A percentile compares a stretch with the other conserved stretches of the same genome.
Conservation (phyloP, 2,797 vertebrate genomes). For the Cephalopachus bancanus region DNA sequence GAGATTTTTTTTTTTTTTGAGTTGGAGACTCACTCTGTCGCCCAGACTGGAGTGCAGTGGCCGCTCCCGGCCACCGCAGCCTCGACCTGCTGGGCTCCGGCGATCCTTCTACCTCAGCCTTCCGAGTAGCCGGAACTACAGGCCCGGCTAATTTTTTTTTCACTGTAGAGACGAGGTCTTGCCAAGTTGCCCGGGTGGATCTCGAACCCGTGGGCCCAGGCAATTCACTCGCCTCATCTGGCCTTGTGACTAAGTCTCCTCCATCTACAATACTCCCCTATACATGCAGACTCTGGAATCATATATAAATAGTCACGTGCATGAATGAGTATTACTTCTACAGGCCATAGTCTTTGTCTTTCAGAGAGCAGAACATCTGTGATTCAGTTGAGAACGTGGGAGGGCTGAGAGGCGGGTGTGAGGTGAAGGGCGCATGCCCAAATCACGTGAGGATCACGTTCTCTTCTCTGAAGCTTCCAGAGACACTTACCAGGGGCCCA, state of each 20-base stretch:
- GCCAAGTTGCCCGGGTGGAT: no score
- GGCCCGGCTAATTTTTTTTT: no score
- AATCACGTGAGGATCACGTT: background rate
- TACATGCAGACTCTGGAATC: background rate
- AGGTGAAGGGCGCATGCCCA: background rate
- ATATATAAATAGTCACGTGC: background rate
- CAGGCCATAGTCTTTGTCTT: background rate
- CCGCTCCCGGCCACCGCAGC: no score
- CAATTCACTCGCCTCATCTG: background rate
- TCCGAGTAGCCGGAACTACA: no score
- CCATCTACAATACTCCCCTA: background rate
- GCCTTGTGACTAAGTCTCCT: background rate
- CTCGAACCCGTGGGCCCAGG: no score
- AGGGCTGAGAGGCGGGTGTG: background rate
- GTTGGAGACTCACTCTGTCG: no score
- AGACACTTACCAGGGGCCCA: rapidly evolving
- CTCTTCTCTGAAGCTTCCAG: conserved; percentile 53
- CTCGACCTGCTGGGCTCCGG: no score
- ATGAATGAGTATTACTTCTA: background rate
- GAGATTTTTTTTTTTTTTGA: no score
- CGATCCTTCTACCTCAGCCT: no score
- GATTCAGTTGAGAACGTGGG: conserved; percentile 57
- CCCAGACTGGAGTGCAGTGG: no score
- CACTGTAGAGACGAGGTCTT: no score
- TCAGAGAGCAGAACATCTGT: background rate